Evolutionary conservation across 1,140 invertebrate species (phyloP).

Genomic region (Papilio xuthus): DNA sequence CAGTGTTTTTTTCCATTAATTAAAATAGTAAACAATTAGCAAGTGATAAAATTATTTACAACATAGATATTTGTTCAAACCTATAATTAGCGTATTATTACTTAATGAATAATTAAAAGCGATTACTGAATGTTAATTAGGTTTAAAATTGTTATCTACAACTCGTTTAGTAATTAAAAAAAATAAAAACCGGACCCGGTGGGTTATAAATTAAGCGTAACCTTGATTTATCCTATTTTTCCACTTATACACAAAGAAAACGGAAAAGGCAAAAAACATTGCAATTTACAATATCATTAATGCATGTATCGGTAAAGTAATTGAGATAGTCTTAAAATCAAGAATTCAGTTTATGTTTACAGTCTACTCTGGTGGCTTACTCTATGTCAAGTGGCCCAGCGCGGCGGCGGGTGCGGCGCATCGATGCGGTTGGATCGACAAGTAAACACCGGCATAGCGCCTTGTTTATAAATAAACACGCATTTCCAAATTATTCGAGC

Average conservation of each 20-base stretch:
- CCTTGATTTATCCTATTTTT: too few relatives aligned
- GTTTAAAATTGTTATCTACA: not conserved
- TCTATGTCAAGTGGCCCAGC: constrained; percentile 33
- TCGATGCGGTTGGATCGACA: constrained; percentile 45
- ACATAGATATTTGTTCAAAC: not conserved
- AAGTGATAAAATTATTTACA: too few relatives aligned
- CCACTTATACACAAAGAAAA: not conserved
- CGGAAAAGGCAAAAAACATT: not conserved
- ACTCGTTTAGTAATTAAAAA: not conserved
- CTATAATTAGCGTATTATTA: not conserved
- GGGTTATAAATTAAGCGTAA: not conserved
- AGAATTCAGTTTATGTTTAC: not conserved
- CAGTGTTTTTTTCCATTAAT: too few relatives aligned
- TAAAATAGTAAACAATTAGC: too few relatives aligned
- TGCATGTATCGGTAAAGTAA: not conserved
- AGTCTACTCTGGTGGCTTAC: not conserved
- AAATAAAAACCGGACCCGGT: not conserved
- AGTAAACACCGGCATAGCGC: constrained; percentile 38
- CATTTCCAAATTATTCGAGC: constrained; percentile 13
- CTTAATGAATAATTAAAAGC: not conserved
- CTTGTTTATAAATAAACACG: constrained; percentile 63
- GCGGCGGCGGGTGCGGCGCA: constrained; percentile 60
- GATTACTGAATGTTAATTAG: not conserved
- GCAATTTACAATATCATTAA: too few relatives aligned
- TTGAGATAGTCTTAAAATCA: not conserved